Base-by-base conservation (phyloP, 2,113 vertebrate species). In the Stomatorhinus ivindoensis region DNA sequence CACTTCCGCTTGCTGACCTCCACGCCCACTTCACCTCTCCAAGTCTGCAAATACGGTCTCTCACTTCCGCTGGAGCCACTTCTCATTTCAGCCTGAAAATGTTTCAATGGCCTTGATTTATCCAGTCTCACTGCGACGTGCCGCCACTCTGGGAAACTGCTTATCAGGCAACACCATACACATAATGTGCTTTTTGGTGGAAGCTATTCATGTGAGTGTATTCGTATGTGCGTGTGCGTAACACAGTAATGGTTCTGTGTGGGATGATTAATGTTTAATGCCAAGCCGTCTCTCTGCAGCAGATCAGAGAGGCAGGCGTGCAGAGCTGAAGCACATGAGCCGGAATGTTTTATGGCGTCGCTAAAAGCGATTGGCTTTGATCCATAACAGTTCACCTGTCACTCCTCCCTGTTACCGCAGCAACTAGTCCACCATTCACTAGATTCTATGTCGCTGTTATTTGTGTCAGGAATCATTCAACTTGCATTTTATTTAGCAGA, bases 241-340 rank as follows among this genome's bases (percentile, higher is more conserved):
- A 42, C 31, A 46, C 24, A 53, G 73, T 48, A 8, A 39, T 82
- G 15, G 48, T 55, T 88, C 24, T 88, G 19, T 46, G 51, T n/a
- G 10, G 44, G 27, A 44, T 19, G 55, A 51, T 91, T 89, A 92
- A 90, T 92, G 84, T 88, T 91, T 90, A 90, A 91, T 88, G 47
- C 3, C 15, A 55, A 21, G 27, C 58, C 58, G 2, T 65, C 88
- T n/a, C 50, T 80, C 88, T 73, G 47, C 24, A 24, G 69, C 50
- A 73, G 61, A 90, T 90, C 87, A 90, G 73, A 90, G 84, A 65
- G 50, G 76, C 80, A 35, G 42, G 51, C 50, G 24, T 61, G 76
- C 51, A 27, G 76, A 46, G 51, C 35, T 85, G 39, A 83, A 55
- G 51, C 42, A 27, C 35, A 8, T 47, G 80, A 3, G 88, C 27